Conservation (phyloP, 2,888 invertebrate genomes). For the Nephrotoma guestfalica region DNA sequence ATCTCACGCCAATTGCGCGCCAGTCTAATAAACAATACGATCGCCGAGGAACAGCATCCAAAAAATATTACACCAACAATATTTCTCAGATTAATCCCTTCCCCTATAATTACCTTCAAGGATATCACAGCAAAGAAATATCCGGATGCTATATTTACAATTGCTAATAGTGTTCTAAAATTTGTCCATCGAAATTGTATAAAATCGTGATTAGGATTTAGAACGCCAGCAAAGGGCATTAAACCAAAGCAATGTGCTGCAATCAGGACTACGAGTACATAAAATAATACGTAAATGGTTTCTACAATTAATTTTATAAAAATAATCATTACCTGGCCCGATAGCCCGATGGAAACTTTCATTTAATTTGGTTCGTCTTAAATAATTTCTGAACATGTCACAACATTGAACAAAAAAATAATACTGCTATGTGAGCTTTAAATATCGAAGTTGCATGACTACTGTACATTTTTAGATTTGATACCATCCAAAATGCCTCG, state of each 20-base stretch:
- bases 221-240: constrained; percentile 31
- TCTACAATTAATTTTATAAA: too few relatives aligned
- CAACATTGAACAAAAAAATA: not conserved
- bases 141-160: not conserved
- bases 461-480: not conserved
- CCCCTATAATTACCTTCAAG: not conserved
- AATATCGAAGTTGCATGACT: not conserved
- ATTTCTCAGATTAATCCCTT: not conserved
- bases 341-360: not conserved
- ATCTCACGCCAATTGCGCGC: not conserved
- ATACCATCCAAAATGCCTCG: too few relatives aligned
- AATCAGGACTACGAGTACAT: constrained; percentile 20
- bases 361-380: not conserved
- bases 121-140: not conserved
- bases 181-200: not conserved
- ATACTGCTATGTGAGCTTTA: too few relatives aligned
- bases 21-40: not conserved
- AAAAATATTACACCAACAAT: not conserved
- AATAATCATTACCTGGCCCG: not conserved
- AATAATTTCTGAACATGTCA: not conserved
- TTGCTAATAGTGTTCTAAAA: not conserved
- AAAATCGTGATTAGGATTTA: not conserved
- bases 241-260: constrained; percentile 33
- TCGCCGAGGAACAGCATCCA: not conserved
- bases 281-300: not conserved